phyloP scores from a whole-genome alignment of 2,888 invertebrate genomes.

The Chrysolina oricalcia region DNA sequence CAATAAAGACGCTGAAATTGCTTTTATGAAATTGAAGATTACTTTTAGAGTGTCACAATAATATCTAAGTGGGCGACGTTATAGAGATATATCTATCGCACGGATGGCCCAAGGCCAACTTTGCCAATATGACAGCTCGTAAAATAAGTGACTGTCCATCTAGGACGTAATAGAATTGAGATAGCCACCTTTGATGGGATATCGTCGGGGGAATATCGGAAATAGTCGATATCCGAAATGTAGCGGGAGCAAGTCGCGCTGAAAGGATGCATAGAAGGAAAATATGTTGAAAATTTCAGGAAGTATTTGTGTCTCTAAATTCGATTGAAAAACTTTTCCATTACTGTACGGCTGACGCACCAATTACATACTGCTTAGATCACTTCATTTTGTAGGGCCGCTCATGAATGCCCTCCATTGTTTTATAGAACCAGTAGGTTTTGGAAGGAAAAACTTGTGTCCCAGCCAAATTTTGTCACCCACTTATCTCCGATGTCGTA shows the following conservation, averaged over 20 bases:
- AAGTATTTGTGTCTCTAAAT: too few relatives aligned
- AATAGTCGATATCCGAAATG: background rate
- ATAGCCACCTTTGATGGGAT: conserved; percentile 69
- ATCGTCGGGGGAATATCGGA: conserved; percentile 48
- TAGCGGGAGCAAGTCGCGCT: background rate
- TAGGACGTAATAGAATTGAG: conserved; percentile 68
- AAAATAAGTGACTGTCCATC: conserved; percentile 71
- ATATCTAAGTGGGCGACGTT: conserved; percentile 45
- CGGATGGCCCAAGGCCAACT: conserved; percentile 60
- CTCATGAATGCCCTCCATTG: too few relatives aligned
- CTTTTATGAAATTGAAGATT: conserved; percentile 55
- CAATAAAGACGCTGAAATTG: conserved; percentile 51
- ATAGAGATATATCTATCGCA: conserved; percentile 38
- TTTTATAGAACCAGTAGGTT: too few relatives aligned
- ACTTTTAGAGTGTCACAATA: conserved; percentile 54
- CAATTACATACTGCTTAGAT: too few relatives aligned
- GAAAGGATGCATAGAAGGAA: too few relatives aligned
- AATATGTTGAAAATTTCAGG: too few relatives aligned
- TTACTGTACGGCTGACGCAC: too few relatives aligned
- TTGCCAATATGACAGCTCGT: conserved; percentile 71
- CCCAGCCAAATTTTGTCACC: too few relatives aligned
- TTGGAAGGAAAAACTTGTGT: too few relatives aligned
- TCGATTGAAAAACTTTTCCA: too few relatives aligned
- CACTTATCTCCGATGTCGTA: too few relatives aligned
- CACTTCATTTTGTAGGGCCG: too few relatives aligned